Percentiles rank a stretch among this genome's conserved stretches.
Conservation (phyloP, 1,140 invertebrate species). For the Rhynchophorus ferrugineus region DNA sequence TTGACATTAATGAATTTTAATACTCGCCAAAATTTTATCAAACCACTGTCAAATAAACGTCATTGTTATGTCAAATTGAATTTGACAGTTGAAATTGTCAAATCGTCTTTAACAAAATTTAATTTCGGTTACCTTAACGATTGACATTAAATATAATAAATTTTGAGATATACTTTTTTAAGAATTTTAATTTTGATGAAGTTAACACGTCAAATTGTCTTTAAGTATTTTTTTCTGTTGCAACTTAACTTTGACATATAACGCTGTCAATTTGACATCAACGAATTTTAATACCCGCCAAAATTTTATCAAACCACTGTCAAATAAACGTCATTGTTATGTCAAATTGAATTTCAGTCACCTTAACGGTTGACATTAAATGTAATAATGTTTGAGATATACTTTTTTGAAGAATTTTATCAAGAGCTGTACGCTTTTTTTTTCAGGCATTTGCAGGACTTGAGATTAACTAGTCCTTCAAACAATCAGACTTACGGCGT, state of each 20-base stretch:
- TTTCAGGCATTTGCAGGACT: conserved; percentile 14
- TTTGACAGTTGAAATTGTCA: too few species aligned
- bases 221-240: too few species aligned
- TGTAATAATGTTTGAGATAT: neutral
- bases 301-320: neutral
- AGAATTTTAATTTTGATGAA: too few species aligned
- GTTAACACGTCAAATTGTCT: too few species aligned
- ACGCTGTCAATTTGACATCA: neutral
- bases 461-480: neutral
- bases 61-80: too few species aligned
- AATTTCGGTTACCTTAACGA: too few species aligned
- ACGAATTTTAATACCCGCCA: neutral
- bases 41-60: too few species aligned
- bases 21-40: too few species aligned
- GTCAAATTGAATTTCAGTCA: neutral
- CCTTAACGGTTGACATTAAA: neutral
- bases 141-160: too few species aligned
- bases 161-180: too few species aligned
- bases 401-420: neutral
- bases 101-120: too few species aligned
- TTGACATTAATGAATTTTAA: too few species aligned
- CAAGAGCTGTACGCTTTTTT: neutral
- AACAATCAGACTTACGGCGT: conserved; percentile 21
- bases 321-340: neutral
- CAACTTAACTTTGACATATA: neutral